phyloP scores from a whole-genome alignment of 1,140 invertebrate species.

The Asobara japonica region DNA sequence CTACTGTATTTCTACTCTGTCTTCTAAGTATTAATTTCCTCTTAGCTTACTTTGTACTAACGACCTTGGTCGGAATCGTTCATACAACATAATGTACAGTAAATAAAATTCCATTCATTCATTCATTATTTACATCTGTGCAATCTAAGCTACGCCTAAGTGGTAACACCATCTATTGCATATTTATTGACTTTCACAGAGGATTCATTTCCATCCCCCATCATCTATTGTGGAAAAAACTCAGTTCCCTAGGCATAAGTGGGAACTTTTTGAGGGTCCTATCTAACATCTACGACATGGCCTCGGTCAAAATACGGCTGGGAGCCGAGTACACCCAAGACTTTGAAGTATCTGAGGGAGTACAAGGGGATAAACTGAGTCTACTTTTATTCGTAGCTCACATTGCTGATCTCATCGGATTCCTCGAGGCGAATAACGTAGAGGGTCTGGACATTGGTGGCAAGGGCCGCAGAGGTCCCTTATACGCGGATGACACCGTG shows the following conservation, averaged over 20 bases:
- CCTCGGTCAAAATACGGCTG: background rate
- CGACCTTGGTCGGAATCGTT: too few relatives aligned
- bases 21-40: too few relatives aligned
- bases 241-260: constrained; percentile 29
- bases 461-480: constrained; percentile 24
- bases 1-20: too few relatives aligned
- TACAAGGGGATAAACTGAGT: constrained; percentile 24
- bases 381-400: constrained; percentile 33
- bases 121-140: constrained; percentile 2
- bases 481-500: constrained; percentile 41
- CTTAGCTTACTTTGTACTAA: too few relatives aligned
- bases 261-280: constrained; percentile 35
- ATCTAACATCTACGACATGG: constrained; percentile 33
- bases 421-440: constrained; percentile 25
- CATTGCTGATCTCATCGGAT: constrained; percentile 34
- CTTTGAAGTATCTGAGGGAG: background rate
- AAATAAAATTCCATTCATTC: too few relatives aligned
- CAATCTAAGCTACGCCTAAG: constrained; percentile 18
- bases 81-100: too few relatives aligned
- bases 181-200: constrained; percentile 34
- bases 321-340: background rate
- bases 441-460: constrained; percentile 27
- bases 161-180: background rate
- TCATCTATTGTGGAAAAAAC: constrained; percentile 32
- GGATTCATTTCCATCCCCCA: constrained; percentile 32